Evolutionary conservation across 2,113 vertebrate species (phyloP).

Genomic region (Vanacampus margaritifer): DNA sequence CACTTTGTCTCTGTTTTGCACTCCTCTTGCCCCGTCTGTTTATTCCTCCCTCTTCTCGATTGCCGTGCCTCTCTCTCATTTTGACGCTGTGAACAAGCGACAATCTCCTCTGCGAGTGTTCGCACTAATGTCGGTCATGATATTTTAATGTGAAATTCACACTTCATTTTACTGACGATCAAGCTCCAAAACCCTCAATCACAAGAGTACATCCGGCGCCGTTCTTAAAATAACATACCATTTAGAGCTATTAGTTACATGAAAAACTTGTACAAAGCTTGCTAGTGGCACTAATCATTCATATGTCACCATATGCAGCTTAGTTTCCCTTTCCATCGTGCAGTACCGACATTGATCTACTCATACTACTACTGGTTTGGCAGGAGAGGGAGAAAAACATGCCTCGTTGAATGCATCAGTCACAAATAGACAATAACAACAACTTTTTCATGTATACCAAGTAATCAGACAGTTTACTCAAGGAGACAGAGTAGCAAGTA

Average conservation of each 20-base stretch:
- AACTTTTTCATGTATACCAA: neutral
- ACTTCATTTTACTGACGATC: slow-evolving; percentile 11
- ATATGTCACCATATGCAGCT: neutral
- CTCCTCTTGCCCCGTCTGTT: slow-evolving; percentile 31
- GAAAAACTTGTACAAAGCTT: neutral
- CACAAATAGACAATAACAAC: too few relatives aligned
- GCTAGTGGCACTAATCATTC: neutral
- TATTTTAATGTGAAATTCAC: slow-evolving; percentile 21
- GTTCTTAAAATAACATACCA: too few relatives aligned
- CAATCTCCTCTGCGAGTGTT: slow-evolving; percentile 14
- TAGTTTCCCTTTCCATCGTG: neutral
- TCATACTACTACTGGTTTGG: neutral
- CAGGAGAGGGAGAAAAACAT: neutral
- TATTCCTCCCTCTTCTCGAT: slow-evolving; percentile 10
- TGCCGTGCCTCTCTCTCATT: slow-evolving; percentile 13
- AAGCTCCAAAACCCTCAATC: neutral
- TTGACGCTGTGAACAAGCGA: slow-evolving; percentile 16
- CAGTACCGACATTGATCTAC: neutral
- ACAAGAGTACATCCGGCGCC: neutral
- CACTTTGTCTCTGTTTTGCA: slow-evolving; percentile 48
- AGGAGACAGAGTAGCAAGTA: too few relatives aligned
- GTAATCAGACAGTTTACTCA: neutral
- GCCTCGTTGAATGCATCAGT: too few relatives aligned
- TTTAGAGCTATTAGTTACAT: neutral
- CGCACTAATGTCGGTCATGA: slow-evolving; percentile 13